Conservation (phyloP, 2,888 invertebrate genomes). For the Malthinus flaveolus region DNA sequence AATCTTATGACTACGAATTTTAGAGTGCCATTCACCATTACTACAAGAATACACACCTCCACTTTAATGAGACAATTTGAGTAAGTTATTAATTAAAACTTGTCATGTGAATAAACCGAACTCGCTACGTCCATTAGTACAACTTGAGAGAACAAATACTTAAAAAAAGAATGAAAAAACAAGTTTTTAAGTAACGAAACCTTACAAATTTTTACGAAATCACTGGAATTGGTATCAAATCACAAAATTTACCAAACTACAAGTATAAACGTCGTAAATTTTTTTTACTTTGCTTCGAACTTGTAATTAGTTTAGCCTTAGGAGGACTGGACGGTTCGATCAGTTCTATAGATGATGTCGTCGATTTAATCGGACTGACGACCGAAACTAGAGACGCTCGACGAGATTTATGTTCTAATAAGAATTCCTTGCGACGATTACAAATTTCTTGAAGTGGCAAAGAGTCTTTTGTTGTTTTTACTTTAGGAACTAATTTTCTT, state of each 20-base stretch:
- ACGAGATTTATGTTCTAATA: conserved; percentile 12
- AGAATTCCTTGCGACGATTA: conserved; percentile 5
- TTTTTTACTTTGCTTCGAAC: conserved; percentile 48
- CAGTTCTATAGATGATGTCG: conserved; percentile 17
- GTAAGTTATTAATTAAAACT: too few species aligned
- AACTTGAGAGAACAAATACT: too few species aligned
- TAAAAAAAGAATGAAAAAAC: too few species aligned
- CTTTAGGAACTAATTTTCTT: not conserved
- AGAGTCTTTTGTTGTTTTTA: not conserved
- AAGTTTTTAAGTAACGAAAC: too few species aligned
- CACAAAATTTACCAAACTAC: conserved; percentile 8
- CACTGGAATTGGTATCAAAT: not conserved
- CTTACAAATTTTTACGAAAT: too few species aligned
- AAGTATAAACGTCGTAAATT: conserved; percentile 44
- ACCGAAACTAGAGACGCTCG: conserved; percentile 30
- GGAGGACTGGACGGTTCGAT: conserved; percentile 46
- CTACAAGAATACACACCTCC: too few species aligned
- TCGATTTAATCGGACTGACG: conserved; percentile 25
- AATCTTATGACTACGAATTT: too few species aligned
- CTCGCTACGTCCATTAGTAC: too few species aligned
- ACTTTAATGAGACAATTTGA: too few species aligned
- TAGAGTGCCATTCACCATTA: too few species aligned
- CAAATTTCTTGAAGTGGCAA: conserved; percentile 6
- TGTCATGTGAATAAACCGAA: too few species aligned
- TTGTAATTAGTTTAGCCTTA: conserved; percentile 39